A percentile compares a stretch with the other conserved stretches of the same genome.
phyloP scores from a whole-genome alignment of 2,888 invertebrate genomes.

The Yponomeuta evonymella region DNA sequence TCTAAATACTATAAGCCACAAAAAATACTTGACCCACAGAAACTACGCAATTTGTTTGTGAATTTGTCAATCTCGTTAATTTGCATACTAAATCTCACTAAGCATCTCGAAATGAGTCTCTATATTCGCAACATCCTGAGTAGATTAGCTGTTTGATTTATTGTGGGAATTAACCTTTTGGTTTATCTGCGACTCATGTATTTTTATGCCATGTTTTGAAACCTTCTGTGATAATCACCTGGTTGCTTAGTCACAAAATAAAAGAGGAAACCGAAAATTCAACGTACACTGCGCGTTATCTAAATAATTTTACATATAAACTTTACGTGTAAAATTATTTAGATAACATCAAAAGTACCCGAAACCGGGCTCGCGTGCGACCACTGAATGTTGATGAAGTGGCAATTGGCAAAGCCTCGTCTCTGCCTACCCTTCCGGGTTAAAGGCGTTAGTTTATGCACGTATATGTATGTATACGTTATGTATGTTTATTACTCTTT shows the following conservation, averaged over 20 bases:
- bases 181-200: not conserved
- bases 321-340: too few species aligned
- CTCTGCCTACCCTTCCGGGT: too few species aligned
- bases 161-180: not conserved
- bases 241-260: not conserved
- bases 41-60: constrained; percentile 26
- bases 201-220: not conserved
- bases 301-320: too few species aligned
- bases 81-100: constrained; percentile 6
- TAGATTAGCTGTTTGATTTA: constrained; percentile 2
- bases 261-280: not conserved
- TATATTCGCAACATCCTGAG: constrained; percentile 4
- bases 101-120: not conserved
- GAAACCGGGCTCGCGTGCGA: too few species aligned
- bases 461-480: too few species aligned
- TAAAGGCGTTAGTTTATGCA: too few species aligned
- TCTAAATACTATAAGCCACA: not conserved
- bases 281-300: too few species aligned
- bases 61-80: constrained; percentile 21
- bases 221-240: not conserved
- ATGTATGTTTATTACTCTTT: too few species aligned
- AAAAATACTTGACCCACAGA: not conserved
- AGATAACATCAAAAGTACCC: too few species aligned
- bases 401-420: too few species aligned
- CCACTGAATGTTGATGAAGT: too few species aligned